Evolutionary conservation across 2,113 vertebrate genomes (phyloP).

Genomic region (Gopherus evgoodei): DNA sequence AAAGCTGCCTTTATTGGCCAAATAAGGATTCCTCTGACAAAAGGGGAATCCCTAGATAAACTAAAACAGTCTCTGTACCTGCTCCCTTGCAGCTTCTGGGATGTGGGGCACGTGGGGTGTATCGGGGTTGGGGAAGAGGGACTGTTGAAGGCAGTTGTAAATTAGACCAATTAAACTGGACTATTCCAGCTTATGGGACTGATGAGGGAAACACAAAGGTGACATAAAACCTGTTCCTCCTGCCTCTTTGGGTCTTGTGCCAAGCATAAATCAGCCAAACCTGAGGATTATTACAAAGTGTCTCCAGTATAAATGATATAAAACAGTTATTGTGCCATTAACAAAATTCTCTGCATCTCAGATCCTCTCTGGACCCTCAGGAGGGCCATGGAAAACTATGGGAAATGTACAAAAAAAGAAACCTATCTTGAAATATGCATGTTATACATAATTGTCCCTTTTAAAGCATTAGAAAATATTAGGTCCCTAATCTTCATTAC

Average conservation of each 20-base stretch:
- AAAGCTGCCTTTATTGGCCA: neutral
- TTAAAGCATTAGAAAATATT: constrained; percentile 71
- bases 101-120: neutral
- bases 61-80: neutral
- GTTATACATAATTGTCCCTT: constrained; percentile 55
- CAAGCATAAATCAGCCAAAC: constrained; percentile 22
- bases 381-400: constrained; percentile 50
- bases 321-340: constrained; percentile 61
- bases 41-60: neutral
- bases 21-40: neutral
- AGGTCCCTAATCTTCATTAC: constrained; percentile 73
- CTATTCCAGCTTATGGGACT: constrained; percentile 10
- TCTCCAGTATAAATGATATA: constrained; percentile 35
- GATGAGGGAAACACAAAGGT: constrained; percentile 34
- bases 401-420: constrained; percentile 62
- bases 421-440: constrained; percentile 67
- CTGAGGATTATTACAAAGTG: constrained; percentile 41
- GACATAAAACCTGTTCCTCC: constrained; percentile 32
- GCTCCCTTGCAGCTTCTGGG: neutral
- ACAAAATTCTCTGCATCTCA: constrained; percentile 56
- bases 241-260: constrained; percentile 13
- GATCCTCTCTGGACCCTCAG: constrained; percentile 38
- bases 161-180: neutral
- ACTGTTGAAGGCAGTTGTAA: neutral
- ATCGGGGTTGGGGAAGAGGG: neutral